phyloP scores from a whole-genome alignment of 2,797 vertebrate genomes.

The Pitangus sulphuratus region DNA sequence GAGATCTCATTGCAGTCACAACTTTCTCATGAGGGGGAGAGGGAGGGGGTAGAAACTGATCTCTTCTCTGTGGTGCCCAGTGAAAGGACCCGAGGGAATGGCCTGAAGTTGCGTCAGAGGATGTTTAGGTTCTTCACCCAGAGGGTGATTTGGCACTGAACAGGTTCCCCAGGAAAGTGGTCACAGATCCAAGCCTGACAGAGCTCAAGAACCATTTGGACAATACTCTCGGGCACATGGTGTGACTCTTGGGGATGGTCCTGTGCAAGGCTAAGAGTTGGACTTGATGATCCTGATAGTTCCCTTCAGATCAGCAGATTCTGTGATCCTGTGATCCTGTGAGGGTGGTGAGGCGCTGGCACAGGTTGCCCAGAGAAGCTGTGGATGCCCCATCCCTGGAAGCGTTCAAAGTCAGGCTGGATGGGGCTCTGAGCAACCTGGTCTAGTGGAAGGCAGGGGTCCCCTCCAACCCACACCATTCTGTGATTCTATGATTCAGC shows the following conservation, averaged over 20 bases:
- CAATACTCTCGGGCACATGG: not conserved
- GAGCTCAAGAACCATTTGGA: not conserved
- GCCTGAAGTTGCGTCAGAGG: not conserved
- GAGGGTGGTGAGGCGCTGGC: not conserved
- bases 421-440: not conserved
- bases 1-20: not conserved
- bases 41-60: not conserved
- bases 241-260: not conserved
- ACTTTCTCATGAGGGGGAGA: not conserved
- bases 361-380: not conserved
- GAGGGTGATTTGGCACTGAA: not conserved
- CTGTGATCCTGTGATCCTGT: not conserved
- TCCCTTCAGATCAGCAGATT: not conserved
- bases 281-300: not conserved
- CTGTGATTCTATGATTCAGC: accelerated
- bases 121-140: not conserved
- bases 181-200: not conserved
- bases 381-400: accelerated
- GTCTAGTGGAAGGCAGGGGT: accelerated
- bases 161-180: not conserved
- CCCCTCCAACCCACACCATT: not conserved
- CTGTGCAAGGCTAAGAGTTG: not conserved
- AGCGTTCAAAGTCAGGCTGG: accelerated
- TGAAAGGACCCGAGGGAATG: not conserved
- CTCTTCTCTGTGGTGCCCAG: not conserved